phyloP scores from a whole-genome alignment of 2,888 invertebrate species.

The Harmothoe impar region DNA sequence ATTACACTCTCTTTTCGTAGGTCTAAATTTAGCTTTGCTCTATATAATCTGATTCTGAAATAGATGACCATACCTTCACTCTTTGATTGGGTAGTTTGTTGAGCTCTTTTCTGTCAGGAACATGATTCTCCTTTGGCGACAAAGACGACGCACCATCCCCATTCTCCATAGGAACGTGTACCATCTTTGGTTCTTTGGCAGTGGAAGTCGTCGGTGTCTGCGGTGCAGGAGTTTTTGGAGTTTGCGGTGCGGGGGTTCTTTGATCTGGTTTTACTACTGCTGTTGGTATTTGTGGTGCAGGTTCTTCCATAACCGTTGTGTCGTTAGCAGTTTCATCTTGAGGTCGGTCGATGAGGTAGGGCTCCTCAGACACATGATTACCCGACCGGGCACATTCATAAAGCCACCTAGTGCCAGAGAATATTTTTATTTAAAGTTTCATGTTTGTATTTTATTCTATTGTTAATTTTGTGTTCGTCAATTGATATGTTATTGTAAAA shows the following conservation, averaged over 20 bases:
- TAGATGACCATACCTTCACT: neutral
- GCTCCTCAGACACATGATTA: conserved; percentile 84
- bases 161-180: too few relatives aligned
- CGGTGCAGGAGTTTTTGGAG: neutral
- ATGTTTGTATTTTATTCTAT: too few relatives aligned
- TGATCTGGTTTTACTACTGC: neutral
- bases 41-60: neutral
- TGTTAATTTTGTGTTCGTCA: too few relatives aligned
- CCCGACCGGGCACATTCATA: conserved; percentile 88
- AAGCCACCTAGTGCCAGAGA: conserved; percentile 86
- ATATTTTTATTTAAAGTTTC: too few relatives aligned
- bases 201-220: neutral
- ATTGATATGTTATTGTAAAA: too few relatives aligned
- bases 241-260: too few relatives aligned
- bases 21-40: too few relatives aligned
- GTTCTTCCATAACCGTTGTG: neutral
- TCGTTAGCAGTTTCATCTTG: neutral
- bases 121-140: neutral
- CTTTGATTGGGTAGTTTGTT: conserved; percentile 1
- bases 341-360: conserved; percentile 71
- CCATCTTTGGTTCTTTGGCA: too few relatives aligned
- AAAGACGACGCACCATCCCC: too few relatives aligned
- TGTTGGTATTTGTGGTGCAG: neutral
- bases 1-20: too few relatives aligned
- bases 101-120: conserved; percentile 4